Conservation (phyloP, 2,797 vertebrate species). For the Bradypus variegatus region DNA sequence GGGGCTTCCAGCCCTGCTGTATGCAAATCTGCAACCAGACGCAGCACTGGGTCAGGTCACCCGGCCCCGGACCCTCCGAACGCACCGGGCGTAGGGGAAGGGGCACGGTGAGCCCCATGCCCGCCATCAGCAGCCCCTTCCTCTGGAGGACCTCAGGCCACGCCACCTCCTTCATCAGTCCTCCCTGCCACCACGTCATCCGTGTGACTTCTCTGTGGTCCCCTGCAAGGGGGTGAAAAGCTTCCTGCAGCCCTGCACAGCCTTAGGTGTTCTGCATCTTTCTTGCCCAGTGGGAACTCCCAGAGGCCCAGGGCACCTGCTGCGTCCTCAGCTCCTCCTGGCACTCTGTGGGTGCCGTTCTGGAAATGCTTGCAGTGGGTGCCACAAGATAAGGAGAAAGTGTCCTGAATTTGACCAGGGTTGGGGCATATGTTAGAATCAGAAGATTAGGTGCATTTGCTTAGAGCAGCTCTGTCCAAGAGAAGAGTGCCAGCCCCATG, state of each 20-base stretch:
- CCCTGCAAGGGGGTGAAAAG: not conserved
- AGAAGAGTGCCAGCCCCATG: not conserved
- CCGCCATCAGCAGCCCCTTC: fast-evolving
- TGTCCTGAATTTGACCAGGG: not conserved
- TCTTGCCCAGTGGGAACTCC: not conserved
- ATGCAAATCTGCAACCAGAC: conserved; percentile 83
- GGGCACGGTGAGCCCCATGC: not conserved
- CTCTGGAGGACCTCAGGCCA: not conserved
- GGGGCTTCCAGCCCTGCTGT: conserved; percentile 96
- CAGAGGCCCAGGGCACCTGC: fast-evolving
- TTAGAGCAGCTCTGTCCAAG: not conserved
- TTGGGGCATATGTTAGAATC: not conserved
- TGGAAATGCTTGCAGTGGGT: fast-evolving
- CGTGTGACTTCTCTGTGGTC: fast-evolving
- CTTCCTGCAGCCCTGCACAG: not conserved
- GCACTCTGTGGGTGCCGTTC: fast-evolving
- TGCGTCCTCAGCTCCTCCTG: fast-evolving
- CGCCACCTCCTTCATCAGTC: fast-evolving
- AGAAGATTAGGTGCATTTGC: not conserved
- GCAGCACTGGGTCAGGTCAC: fast-evolving
- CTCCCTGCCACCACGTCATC: not conserved
- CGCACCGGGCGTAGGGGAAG: fast-evolving
- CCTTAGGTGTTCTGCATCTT: not conserved
- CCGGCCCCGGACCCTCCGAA: fast-evolving
- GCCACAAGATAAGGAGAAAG: not conserved